Evolutionary conservation across 2,888 invertebrate genomes (phyloP), one percentile per base, ranked within the genome.

Genomic region (Erebia epiphron): DNA sequence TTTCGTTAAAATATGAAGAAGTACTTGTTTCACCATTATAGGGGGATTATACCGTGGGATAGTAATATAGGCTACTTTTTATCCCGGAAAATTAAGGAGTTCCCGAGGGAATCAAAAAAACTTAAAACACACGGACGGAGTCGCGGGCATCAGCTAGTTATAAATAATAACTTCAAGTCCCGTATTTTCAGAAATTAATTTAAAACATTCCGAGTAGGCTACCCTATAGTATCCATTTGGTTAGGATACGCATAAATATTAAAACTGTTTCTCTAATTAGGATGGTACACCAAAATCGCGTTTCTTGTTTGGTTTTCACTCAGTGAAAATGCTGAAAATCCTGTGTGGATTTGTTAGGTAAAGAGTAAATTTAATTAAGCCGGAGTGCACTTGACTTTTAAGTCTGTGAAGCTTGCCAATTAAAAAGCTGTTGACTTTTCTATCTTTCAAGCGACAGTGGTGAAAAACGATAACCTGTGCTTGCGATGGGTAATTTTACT

Each of bases 351-450:
- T 61, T 61, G 70, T 66, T 66, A 54, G 66, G 61, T 62, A 70
- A 70, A 69, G 71, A 73, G 71, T 67, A 62, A 74, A 74, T 72
- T 72, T 72, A 71, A 74, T 74, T 74, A 74, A 68, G 57, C 62
- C 65, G 67, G 69, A 74, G 71, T 74, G 69, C 69, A 62, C 69
- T 72, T 68, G 69, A 61, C 21, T 63, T 69, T 67, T 69, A 46
- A 69, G 67, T 70, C 62, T 66, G 69, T 68, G 62, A 69, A 65
- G 67, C 67, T 61, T 74, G 71, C 69, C 73, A 74, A 71, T 74
- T 74, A 74, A 74, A 73, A 74, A 74, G 68, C 69, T 71, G 70
- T 70, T 67, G 68, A 67, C 61, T 65, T 46, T 71, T 72, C 69
- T 72, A 58, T 67, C 67, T 67, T 58, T 67, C 67, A 46, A 35